Evolutionary conservation across 2,888 invertebrate species (phyloP).

Genomic region (Epirrhoe alternata): DNA sequence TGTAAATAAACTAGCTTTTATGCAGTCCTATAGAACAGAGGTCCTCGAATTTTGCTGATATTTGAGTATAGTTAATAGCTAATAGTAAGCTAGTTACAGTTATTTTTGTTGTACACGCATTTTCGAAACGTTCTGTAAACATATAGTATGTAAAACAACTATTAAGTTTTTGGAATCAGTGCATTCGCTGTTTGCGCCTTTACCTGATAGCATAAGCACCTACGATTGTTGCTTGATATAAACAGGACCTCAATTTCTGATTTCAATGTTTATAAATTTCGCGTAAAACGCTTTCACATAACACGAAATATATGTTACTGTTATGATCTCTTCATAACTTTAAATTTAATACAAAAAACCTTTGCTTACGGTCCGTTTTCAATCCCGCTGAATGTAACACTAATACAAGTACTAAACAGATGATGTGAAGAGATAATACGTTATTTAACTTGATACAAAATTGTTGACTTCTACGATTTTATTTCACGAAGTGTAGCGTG

Average conservation of each 20-base stretch:
- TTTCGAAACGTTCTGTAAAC: constrained; percentile 3
- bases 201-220: constrained; percentile 10
- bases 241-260: constrained; percentile 16
- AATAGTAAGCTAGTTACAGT: neutral
- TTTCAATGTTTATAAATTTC: neutral
- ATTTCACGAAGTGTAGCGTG: no score
- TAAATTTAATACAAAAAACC: no score
- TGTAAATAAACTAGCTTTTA: constrained; percentile 8
- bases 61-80: neutral
- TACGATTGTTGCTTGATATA: constrained; percentile 2
- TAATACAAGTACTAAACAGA: no score
- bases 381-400: no score
- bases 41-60: neutral
- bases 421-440: no score
- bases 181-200: constrained; percentile 3
- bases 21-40: neutral
- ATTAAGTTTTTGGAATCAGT: neutral
- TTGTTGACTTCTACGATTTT: no score
- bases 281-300: no score
- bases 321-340: no score
- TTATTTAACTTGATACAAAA: no score
- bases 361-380: no score
- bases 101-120: neutral
- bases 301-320: no score
- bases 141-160: constrained; percentile 8